Base-by-base conservation (phyloP, 2,888 invertebrate genomes). In the Cheilosia scutellata region DNA sequence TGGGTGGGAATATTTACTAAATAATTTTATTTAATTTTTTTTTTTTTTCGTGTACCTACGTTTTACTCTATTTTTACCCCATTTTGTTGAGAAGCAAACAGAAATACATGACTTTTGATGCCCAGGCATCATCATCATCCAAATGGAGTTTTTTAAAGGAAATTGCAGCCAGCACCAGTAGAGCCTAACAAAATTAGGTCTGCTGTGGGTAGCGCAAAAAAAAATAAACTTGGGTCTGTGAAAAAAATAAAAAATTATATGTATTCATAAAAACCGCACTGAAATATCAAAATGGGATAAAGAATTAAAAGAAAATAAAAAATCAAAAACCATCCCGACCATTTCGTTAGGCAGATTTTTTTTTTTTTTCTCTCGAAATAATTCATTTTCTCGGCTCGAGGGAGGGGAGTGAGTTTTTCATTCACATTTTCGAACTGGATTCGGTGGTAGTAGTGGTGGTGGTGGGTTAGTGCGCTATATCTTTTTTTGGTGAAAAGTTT, bases 1-100 rank as follows among this genome's bases (percentile, higher is more conserved):
- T 76, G 60, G 49, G 44, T 33, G 37, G 58, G 57, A 60, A 60
- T 76, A 66, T 80, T 71, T 71, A 70, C 70, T 63, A 70, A 70
- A 79, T 63, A 58, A 58, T 51, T 79, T 72, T 66, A 51, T n/a
- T 47, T 40, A 9, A 11, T 11, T 37, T 11, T 37, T 7, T 33
- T 7, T 33, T 7, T 9, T 7, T 7, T 7, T 33, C 4, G 11
- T 37, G 11, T 37, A 11, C 37, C 11, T 20, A 37, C 2, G 37
- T 16, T 47, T 47, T 47, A 3, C 44, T 44, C 20, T 37, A n/a
- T 40, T 58, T 40, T 13, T 40, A 40, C 25, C 40, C 29, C 29
- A 42, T 62, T 62, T 55, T 42, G 40, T 68, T 29, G 58, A 42
- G 44, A 58, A 57, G 47, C 72, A 40, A 72, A 72, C 62, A 58